These are phyloP conservation scores for Boleophthalmus pectinirostris DNA, from an alignment of 2,113 vertebrate species.

Conservation along the genomic window DNA sequence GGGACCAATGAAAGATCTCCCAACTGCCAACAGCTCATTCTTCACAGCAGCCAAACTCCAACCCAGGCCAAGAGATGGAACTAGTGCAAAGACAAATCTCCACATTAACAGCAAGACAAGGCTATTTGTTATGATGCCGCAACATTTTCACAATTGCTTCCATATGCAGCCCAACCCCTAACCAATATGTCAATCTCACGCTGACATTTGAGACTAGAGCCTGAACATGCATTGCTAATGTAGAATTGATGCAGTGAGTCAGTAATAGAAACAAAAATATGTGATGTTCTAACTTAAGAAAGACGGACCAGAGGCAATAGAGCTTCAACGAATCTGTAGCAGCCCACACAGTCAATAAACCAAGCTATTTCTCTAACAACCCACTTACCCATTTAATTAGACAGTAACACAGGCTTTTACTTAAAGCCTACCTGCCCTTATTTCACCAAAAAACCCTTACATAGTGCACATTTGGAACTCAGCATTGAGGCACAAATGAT, in stretches of 20 bases:
- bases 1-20: constrained; percentile 45
- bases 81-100: constrained; percentile 32
- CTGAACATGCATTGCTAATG: background rate
- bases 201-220: background rate
- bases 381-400: background rate
- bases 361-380: background rate
- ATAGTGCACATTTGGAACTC: background rate
- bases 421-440: background rate
- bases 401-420: background rate
- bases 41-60: constrained; percentile 46
- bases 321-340: background rate
- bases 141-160: constrained; percentile 22
- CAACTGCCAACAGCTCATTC: constrained; percentile 51
- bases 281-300: background rate
- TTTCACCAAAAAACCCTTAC: background rate
- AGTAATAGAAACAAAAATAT: background rate
- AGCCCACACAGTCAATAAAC: constrained; percentile 2
- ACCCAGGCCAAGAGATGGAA: constrained; percentile 33
- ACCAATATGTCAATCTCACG: background rate
- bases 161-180: constrained; percentile 10
- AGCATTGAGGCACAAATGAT: background rate
- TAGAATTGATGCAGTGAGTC: background rate
- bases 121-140: constrained; percentile 19
- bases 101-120: constrained; percentile 18
- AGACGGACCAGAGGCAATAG: background rate